Base-by-base conservation (phyloP, 2,888 invertebrate genomes). In the Lithosia quadra region DNA sequence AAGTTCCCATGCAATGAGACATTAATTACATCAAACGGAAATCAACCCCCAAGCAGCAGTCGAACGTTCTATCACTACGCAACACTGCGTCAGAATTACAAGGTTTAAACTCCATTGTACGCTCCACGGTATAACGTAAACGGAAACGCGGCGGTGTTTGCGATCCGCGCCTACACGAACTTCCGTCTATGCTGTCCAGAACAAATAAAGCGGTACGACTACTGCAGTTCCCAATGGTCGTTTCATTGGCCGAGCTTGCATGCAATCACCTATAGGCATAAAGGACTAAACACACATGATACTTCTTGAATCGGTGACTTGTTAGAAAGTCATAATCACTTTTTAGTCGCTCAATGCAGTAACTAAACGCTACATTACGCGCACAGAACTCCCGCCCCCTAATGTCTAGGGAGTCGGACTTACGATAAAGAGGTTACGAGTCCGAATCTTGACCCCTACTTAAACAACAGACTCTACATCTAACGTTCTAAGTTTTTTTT, bases 161-260 rank as follows among this genome's bases (percentile, higher is more conserved):
- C 88, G 86, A 87, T 86, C 89, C 88, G 88, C 90, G 86, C 91
- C 90, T 86, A 86, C 90, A 88, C 88, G 89, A 83, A 90, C 91
- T 91, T 92, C 92, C 92, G 91, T 84, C 86, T 84, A 81, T 79
- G 87, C 86, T 86, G 86, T 87, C 87, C 90, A 84, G 88, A 89
- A 89, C 91, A 91, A 92, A 91, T 91, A 91, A 89, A 91, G 86
- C 90, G 88, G 84, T 84, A 80, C 84, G 81, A 78, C 73, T 74
- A 78, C 81, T 82, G 81, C 85, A 83, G 76, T 80, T 83, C 85
- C 74, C 86, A 88, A 87, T 90, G 84, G 86, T 76, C 81, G 85
- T 85, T 88, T 84, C 87, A 87, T 84, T 85, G 81, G 78, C 80
- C 79, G 83, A 80, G 84, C 83, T 86, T 84, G 83, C 88, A 89